Conservation (phyloP, 2,888 invertebrate genomes). For the Temnothorax rugatulus region DNA sequence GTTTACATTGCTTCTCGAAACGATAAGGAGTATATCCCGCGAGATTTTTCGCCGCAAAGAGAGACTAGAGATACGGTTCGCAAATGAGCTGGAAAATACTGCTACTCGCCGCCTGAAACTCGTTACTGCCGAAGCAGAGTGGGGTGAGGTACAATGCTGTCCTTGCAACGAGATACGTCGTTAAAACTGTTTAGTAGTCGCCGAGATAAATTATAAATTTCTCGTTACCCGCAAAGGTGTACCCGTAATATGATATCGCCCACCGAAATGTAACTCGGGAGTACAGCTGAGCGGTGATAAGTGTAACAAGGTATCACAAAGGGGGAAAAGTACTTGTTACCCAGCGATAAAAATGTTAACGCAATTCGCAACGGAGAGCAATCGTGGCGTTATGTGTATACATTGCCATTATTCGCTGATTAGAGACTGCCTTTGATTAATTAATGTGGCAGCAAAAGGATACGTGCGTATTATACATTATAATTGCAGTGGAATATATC, state of each 20-base stretch:
- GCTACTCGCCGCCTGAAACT: conserved; percentile 49
- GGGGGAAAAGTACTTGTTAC: neutral
- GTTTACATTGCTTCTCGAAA: conserved; percentile 48
- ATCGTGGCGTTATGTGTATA: neutral
- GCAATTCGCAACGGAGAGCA: neutral
- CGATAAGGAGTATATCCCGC: conserved; percentile 42
- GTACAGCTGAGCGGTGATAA: conserved; percentile 30
- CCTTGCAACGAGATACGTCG: conserved; percentile 55
- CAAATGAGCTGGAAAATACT: conserved; percentile 52
- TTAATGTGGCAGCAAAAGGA: conserved; percentile 9
- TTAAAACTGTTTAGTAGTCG: conserved; percentile 57
- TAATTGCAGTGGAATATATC: neutral
- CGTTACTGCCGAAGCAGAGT: conserved; percentile 38
- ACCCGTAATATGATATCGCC: conserved; percentile 48
- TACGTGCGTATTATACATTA: neutral
- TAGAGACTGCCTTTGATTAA: conserved; percentile 23
- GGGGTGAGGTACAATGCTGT: conserved; percentile 39
- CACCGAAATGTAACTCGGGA: conserved; percentile 46
- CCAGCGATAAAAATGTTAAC: conserved; percentile 41
- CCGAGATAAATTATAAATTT: conserved; percentile 56
- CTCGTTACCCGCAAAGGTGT: conserved; percentile 52
- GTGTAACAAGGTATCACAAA: conserved; percentile 25
- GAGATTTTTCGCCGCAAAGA: conserved; percentile 59
- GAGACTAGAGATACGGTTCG: conserved; percentile 14
- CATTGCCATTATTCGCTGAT: neutral